phyloP scores from a whole-genome alignment of 30 jellyfish, hydroid and myxozoan species.

The Chironex yamaguchii region DNA sequence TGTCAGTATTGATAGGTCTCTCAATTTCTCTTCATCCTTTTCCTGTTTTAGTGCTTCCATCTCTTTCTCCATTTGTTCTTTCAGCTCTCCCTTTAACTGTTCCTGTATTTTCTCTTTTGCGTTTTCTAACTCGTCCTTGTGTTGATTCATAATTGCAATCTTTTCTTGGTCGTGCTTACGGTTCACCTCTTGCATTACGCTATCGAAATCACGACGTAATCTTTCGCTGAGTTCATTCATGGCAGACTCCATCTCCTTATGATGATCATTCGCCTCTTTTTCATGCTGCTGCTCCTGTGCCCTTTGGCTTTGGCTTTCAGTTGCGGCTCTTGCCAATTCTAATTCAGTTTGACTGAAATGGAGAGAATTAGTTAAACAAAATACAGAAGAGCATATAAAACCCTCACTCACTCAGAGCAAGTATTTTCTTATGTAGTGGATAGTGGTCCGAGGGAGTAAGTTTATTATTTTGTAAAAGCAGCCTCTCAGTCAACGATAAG shows the following conservation, averaged over 20 bases:
- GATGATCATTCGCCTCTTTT: conserved; percentile 43
- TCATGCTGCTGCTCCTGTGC: no score
- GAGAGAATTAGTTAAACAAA: no score
- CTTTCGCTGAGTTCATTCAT: conserved; percentile 47
- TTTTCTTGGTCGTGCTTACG: conserved; percentile 55
- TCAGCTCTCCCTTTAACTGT: no score
- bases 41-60: conserved; percentile 47
- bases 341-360: conserved; percentile 23
- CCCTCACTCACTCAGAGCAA: no score
- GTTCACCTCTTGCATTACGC: conserved; percentile 57
- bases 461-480: no score
- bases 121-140: no score
- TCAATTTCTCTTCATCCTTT: conserved; percentile 29
- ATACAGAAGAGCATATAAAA: no score
- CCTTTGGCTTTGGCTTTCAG: conserved; percentile 28
- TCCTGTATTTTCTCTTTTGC: no score
- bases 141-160: conserved; percentile 37
- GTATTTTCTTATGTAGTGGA: no score
- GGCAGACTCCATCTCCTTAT: conserved; percentile 57
- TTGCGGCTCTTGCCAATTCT: not conserved
- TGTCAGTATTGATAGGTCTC: conserved; percentile 48
- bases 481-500: no score
- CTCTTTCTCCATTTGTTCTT: conserved; percentile 21
- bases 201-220: conserved; percentile 47
- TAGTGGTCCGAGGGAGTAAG: no score